A percentile compares a stretch with the other conserved stretches of the same genome.
phyloP scores from a whole-genome alignment of 2,113 vertebrate species.

The Gobius niger region DNA sequence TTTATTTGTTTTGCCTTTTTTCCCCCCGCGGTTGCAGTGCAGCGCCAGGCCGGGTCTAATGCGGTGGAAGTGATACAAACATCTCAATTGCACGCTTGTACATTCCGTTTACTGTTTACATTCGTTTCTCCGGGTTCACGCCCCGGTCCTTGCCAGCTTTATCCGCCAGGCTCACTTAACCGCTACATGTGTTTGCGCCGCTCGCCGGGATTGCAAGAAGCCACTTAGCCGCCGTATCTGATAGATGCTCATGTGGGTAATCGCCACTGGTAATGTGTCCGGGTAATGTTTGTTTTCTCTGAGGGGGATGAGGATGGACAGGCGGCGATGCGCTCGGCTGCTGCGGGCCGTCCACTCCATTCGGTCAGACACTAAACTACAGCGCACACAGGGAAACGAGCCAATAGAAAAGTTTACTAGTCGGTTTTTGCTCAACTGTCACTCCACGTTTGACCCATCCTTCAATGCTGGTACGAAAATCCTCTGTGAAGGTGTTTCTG shows the following conservation, averaged over 20 bases:
- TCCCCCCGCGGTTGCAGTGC: constrained; percentile 1
- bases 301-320: neutral
- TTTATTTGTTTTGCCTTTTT: too few relatives aligned
- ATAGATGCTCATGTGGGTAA: neutral
- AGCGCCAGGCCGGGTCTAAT: constrained; percentile 34
- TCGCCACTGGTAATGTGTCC: neutral
- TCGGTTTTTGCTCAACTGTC: too few relatives aligned
- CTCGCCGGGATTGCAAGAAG: neutral
- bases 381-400: neutral
- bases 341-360: neutral
- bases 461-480: too few relatives aligned
- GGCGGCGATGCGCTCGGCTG: neutral
- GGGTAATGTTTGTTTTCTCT: neutral
- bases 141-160: constrained; percentile 13
- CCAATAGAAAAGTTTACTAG: neutral
- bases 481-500: too few relatives aligned
- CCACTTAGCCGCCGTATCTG: constrained; percentile 7
- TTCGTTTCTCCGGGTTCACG: constrained; percentile 43
- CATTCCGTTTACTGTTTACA: constrained; percentile 48
- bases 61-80: constrained; percentile 51
- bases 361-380: neutral
- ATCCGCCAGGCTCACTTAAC: constrained; percentile 31
- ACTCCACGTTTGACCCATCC: too few relatives aligned
- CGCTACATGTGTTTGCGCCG: constrained; percentile 19
- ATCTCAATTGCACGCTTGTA: constrained; percentile 49